Evolutionary conservation across 2,888 invertebrate species (phyloP).

Genomic region (Protonemura montana): DNA sequence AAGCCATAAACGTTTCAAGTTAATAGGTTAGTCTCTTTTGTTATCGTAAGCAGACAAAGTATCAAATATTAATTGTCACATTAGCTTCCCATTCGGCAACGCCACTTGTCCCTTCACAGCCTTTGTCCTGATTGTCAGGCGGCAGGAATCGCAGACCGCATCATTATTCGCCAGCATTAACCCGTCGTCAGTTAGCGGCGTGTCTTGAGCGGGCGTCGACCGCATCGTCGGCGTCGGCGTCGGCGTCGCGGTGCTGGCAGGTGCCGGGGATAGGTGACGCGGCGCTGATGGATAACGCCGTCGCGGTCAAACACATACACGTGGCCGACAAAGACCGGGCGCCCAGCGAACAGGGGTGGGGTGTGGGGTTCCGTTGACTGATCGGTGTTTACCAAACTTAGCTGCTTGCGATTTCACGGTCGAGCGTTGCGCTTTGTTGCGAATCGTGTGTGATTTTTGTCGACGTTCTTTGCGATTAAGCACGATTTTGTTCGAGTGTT

Average conservation of each 20-base stretch:
- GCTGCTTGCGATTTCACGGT: neutral
- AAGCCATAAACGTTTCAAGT: too few relatives aligned
- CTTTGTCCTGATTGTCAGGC: neutral
- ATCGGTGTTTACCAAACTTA: neutral
- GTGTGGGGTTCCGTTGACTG: neutral
- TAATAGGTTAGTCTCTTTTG: too few relatives aligned
- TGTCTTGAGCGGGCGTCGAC: conserved; percentile 23
- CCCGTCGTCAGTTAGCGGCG: conserved; percentile 39
- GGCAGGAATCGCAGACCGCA: conserved; percentile 10
- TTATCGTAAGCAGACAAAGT: too few relatives aligned
- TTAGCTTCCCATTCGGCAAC: neutral
- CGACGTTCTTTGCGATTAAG: neutral
- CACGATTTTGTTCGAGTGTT: neutral
- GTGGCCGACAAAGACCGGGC: neutral
- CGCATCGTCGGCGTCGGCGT: conserved; percentile 12
- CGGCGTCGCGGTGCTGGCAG: conserved; percentile 8
- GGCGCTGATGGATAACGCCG: conserved; percentile 29
- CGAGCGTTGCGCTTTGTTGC: neutral
- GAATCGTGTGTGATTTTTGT: neutral
- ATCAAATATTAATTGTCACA: too few relatives aligned
- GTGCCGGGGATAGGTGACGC: conserved; percentile 25
- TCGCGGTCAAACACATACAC: conserved; percentile 1
- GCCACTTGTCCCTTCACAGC: neutral
- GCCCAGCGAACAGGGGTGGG: neutral
- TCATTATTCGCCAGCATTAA: conserved; percentile 47